phyloP scores from a whole-genome alignment of 2,113 vertebrate genomes.

The Pseudolaguvia tuberculata region DNA sequence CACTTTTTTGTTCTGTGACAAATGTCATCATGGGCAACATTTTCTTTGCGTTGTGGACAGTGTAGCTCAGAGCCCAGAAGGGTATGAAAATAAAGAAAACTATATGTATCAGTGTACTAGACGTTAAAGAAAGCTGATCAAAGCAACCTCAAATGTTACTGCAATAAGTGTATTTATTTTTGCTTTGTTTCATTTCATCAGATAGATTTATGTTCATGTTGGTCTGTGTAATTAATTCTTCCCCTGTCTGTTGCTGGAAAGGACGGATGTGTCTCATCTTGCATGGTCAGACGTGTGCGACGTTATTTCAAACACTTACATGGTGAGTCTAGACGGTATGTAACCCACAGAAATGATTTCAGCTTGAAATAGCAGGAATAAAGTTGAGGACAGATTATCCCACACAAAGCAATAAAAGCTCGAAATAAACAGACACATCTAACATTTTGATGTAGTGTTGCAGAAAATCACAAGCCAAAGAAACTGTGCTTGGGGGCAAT shows the following conservation, averaged over 20 bases:
- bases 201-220: conserved; percentile 6
- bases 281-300: background rate
- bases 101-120: background rate
- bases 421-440: conserved; percentile 12
- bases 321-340: background rate
- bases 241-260: background rate
- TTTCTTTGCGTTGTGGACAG: background rate
- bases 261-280: background rate
- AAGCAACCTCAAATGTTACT: background rate
- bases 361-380: background rate
- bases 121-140: background rate
- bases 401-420: conserved; percentile 28
- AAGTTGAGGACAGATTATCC: conserved; percentile 24
- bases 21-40: background rate
- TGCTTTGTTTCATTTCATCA: background rate
- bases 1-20: too few relatives aligned
- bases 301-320: conserved; percentile 1
- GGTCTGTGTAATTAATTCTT: background rate
- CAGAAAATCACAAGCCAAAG: background rate
- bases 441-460: conserved; percentile 19
- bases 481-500: background rate
- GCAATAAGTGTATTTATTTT: background rate
- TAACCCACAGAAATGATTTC: conserved; percentile 2
- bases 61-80: background rate
- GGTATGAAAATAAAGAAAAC: background rate